phyloP scores from a whole-genome alignment of 2,113 vertebrate species.

The Drymodes brunneopygia region DNA sequence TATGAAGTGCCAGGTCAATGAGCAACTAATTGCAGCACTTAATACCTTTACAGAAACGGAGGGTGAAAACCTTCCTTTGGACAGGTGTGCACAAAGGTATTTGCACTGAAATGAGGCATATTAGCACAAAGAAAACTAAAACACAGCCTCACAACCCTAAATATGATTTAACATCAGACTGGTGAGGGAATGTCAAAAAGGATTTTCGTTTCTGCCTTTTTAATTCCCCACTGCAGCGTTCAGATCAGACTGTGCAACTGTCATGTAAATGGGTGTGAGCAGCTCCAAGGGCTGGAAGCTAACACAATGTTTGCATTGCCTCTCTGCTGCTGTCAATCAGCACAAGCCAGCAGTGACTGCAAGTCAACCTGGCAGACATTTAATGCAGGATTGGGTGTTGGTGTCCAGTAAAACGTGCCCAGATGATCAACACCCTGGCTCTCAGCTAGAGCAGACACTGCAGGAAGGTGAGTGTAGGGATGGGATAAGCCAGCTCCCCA shows the following conservation, averaged over 20 bases:
- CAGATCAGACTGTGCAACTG: background rate
- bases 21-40: background rate
- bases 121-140: background rate
- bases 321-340: constrained; percentile 1
- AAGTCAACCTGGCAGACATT: background rate
- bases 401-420: background rate
- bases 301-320: background rate
- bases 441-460: background rate
- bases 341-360: background rate
- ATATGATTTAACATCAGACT: background rate
- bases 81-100: background rate
- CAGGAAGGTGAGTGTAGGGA: background rate
- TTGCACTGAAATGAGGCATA: background rate
- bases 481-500: background rate
- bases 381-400: background rate
- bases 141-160: background rate
- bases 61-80: background rate
- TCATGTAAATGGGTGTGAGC: background rate
- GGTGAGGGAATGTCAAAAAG: background rate
- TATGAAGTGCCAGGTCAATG: background rate
- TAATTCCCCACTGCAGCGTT: background rate
- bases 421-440: background rate
- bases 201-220: background rate
- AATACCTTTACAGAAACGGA: background rate
- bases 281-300: background rate